Evolutionary conservation across 2,888 invertebrate species (phyloP).

Genomic region (Eristalis tenax): DNA sequence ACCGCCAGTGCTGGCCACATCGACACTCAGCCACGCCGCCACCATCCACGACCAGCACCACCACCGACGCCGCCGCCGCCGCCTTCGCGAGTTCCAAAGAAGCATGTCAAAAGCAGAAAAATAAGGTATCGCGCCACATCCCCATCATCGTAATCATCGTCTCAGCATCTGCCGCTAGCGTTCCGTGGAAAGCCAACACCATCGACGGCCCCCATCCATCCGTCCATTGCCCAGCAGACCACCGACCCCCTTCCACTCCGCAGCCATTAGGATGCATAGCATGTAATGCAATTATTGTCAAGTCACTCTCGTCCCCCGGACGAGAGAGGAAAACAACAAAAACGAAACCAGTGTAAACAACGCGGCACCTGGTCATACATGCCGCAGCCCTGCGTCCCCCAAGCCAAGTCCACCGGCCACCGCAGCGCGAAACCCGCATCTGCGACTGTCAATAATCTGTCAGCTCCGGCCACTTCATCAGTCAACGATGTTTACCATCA

Average conservation of each 20-base stretch:
- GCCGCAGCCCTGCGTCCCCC: constrained; percentile 16
- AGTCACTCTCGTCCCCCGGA: constrained; percentile 31
- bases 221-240: neutral
- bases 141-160: constrained; percentile 6
- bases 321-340: neutral
- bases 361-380: constrained; percentile 59
- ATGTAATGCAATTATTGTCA: constrained; percentile 56
- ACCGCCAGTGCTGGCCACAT: neutral
- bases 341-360: constrained; percentile 58
- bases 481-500: constrained; percentile 63
- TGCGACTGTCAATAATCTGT: constrained; percentile 71
- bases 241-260: neutral
- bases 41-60: neutral
- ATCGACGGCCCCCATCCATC: constrained; percentile 18
- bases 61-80: neutral
- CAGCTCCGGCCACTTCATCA: constrained; percentile 70
- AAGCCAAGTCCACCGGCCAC: constrained; percentile 40
- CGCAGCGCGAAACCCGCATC: constrained; percentile 50
- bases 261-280: constrained; percentile 41
- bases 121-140: constrained; percentile 9
- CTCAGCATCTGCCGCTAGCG: constrained; percentile 10
- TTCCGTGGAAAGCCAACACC: constrained; percentile 49
- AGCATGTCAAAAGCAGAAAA: constrained; percentile 9
- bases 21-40: neutral
- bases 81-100: constrained; percentile 5